Base-by-base conservation (phyloP, 2,113 vertebrate genomes). In the Peucedramus taeniatus region DNA sequence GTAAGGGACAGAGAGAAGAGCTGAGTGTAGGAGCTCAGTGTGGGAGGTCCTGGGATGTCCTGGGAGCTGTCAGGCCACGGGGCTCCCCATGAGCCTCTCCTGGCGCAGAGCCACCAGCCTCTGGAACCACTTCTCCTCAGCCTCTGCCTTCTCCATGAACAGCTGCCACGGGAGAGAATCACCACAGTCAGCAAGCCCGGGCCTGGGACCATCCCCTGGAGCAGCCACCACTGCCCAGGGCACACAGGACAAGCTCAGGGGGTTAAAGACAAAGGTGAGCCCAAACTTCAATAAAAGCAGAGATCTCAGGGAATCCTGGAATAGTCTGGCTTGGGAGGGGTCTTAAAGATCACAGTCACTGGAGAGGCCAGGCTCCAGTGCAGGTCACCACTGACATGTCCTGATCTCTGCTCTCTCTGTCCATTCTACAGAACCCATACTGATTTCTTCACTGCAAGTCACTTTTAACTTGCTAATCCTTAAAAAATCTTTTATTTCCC, bases 1-100 rank as follows among this genome's bases (percentile, higher is more conserved):
- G 66, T 4, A 35, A 65, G 51, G 90, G 74, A 60, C 76, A 80
- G 63, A 4, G 6, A 21, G 31, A 76, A 2, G 15, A n/a, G 10
- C 16, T 8, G 31, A 6, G 20, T 1, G 69, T 1, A 24, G 57
- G 57, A 88, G 92, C 78, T 87, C 20, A n/a, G 0, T 1, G 24
- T 8, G 81, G 64, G 70, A 40, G 39, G 26, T 11, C 8, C 40
- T 2, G 19, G 4, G 50, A 3, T 10, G 50, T 30, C 3, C 22
- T 27, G 21, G 56, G 28, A 11, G 76, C 57, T 3, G 11, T 99
- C 94, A 99, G 75, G 98, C 97, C 74, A 99, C 99, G 0, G 99
- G 99, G 86, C 99, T 99, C 75, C 99, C 99, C 99, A 99, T 99
- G 78, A 99, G 98, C 93, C 99, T 97, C 83, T 99, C 99, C 87